Percentiles rank a stretch among this genome's conserved stretches.
phyloP scores from a whole-genome alignment of 2,888 invertebrate species.

The Metopia argyrocephala region DNA sequence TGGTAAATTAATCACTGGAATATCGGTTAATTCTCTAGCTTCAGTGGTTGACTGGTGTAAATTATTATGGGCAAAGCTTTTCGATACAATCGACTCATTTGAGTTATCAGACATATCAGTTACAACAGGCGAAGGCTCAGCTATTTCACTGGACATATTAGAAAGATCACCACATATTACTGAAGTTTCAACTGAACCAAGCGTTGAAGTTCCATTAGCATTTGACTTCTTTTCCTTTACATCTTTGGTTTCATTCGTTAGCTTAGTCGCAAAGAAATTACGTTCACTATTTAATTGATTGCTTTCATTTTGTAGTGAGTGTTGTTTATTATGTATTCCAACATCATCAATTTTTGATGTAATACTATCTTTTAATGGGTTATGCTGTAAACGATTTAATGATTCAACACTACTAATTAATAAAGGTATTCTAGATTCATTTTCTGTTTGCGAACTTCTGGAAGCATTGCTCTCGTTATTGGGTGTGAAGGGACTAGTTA shows the following conservation, averaged over 20 bases:
- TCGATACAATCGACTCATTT: slow-evolving; percentile 15
- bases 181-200: slow-evolving; percentile 10
- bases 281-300: not conserved
- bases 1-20: not conserved
- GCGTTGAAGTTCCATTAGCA: not conserved
- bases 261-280: not conserved
- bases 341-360: not conserved
- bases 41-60: not conserved
- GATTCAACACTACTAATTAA: slow-evolving; percentile 52
- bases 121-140: slow-evolving; percentile 51
- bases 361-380: not conserved
- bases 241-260: slow-evolving; percentile 24
- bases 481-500: slow-evolving; percentile 18
- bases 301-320: not conserved
- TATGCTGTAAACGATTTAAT: slow-evolving; percentile 20
- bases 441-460: not conserved
- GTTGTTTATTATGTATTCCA: not conserved
- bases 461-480: not conserved
- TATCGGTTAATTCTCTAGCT: not conserved
- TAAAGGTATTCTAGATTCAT: slow-evolving; percentile 19
- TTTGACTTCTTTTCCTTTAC: not conserved
- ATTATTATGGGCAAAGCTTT: slow-evolving; percentile 3
- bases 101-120: slow-evolving; percentile 56
- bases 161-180: slow-evolving; percentile 2
- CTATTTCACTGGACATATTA: slow-evolving; percentile 39